phyloP scores from a whole-genome alignment of 2,113 vertebrate genomes.

The Aptenodytes forsteri region DNA sequence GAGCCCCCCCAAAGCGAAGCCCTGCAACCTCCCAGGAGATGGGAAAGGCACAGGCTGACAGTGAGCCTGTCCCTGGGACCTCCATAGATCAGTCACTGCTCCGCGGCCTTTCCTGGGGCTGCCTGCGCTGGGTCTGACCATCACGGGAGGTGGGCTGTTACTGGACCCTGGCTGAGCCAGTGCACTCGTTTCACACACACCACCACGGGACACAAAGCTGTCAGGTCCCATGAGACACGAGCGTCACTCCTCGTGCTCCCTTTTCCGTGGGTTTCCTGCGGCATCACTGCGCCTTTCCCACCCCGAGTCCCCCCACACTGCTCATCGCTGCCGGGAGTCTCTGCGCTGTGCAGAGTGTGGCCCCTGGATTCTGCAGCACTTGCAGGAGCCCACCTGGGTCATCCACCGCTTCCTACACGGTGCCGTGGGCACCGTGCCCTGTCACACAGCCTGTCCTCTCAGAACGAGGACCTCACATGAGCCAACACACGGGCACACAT shows the following conservation, averaged over 20 bases:
- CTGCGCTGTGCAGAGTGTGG: accelerated
- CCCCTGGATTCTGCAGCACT: neutral
- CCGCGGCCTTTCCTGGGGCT: accelerated
- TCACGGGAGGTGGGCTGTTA: neutral
- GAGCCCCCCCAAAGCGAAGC: neutral
- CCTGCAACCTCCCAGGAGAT: neutral
- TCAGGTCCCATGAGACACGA: neutral
- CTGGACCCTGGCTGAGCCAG: neutral
- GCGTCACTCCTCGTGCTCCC: neutral
- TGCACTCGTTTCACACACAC: neutral
- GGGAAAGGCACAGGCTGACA: neutral
- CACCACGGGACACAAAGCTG: neutral
- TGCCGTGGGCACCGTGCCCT: neutral
- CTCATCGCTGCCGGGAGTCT: neutral
- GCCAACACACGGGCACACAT: neutral
- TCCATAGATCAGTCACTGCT: neutral
- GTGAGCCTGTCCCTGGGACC: neutral
- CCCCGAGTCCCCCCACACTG: accelerated
- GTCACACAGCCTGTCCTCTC: neutral
- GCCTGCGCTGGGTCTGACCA: neutral
- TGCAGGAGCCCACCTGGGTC: neutral
- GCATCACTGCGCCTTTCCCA: neutral
- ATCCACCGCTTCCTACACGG: accelerated
- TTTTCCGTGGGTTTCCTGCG: neutral
- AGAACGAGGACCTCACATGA: accelerated